These are phyloP conservation scores for Dipus sagitta DNA, from an alignment of 2,797 vertebrate genomes.

Conservation along the genomic window DNA sequence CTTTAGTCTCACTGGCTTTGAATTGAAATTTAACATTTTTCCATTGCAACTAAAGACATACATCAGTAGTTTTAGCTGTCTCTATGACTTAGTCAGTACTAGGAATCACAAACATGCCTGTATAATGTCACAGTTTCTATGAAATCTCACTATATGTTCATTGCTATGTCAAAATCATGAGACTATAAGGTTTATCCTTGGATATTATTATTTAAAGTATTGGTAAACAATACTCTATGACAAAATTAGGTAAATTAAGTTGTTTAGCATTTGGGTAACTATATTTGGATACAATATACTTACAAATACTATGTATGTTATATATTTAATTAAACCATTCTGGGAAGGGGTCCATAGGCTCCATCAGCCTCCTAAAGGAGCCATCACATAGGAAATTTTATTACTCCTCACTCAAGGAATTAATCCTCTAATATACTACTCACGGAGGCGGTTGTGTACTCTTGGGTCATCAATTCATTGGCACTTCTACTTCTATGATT, in stretches of 20 bases:
- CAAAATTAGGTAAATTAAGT: not conserved
- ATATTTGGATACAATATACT: constrained; percentile 20
- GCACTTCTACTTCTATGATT: constrained; percentile 68
- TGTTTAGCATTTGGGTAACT: constrained; percentile 41
- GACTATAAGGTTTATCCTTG: not conserved
- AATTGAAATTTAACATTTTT: constrained; percentile 57
- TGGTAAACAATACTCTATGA: constrained; percentile 17
- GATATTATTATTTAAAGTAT: constrained; percentile 38
- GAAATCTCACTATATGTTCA: constrained; percentile 43
- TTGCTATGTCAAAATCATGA: constrained; percentile 27
- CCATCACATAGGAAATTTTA: not conserved
- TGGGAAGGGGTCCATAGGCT: not conserved
- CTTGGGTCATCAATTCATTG: constrained; percentile 69
- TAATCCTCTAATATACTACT: not conserved
- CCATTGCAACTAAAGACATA: constrained; percentile 54
- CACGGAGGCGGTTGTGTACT: constrained; percentile 57
- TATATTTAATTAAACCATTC: constrained; percentile 1
- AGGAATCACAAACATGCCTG: constrained; percentile 43
- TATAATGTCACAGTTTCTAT: constrained; percentile 7
- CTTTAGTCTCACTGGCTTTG: constrained; percentile 24
- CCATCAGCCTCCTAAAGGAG: not conserved
- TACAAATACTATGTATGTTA: constrained; percentile 21
- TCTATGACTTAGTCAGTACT: constrained; percentile 28
- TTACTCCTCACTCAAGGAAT: not conserved
- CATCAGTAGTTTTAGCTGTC: not conserved